Conservation (phyloP, 2,797 vertebrate species). For the Sarcoramphus papa region DNA sequence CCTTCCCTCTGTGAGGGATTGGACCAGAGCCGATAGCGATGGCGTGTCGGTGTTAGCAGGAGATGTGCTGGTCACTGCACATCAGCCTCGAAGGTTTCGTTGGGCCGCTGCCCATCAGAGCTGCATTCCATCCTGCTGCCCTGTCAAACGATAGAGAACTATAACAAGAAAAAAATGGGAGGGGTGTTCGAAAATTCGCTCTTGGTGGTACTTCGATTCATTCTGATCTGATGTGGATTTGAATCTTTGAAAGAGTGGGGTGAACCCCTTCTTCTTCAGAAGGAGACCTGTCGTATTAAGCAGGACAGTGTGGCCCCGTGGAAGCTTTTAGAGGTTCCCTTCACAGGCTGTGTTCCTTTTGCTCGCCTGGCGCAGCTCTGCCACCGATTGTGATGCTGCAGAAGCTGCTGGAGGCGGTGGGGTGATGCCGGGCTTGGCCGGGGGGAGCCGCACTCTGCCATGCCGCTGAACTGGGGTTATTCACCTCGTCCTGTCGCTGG, state of each 20-base stretch:
- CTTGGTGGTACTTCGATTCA: background rate
- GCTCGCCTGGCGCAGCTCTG: background rate
- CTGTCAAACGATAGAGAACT: background rate
- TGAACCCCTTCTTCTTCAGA: background rate
- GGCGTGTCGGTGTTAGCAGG: too few species aligned
- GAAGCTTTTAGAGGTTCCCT: background rate
- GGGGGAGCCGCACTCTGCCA: background rate
- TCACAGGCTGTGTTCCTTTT: background rate
- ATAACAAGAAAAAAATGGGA: background rate
- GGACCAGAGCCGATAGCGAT: background rate
- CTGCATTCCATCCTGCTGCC: background rate
- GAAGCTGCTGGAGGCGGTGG: background rate
- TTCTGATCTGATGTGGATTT: background rate
- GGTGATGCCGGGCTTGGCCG: background rate
- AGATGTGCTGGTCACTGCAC: background rate
- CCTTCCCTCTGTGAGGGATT: background rate
- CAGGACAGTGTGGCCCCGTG: background rate
- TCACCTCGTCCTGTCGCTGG: background rate
- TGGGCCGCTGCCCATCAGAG: background rate
- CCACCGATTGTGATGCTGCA: background rate
- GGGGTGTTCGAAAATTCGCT: background rate
- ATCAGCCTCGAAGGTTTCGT: background rate
- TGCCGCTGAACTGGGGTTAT: background rate
- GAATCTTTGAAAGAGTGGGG: background rate
- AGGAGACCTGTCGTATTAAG: accelerated